Conservation (phyloP, 1,140 invertebrate genomes). For the Diachasma alloeum region DNA sequence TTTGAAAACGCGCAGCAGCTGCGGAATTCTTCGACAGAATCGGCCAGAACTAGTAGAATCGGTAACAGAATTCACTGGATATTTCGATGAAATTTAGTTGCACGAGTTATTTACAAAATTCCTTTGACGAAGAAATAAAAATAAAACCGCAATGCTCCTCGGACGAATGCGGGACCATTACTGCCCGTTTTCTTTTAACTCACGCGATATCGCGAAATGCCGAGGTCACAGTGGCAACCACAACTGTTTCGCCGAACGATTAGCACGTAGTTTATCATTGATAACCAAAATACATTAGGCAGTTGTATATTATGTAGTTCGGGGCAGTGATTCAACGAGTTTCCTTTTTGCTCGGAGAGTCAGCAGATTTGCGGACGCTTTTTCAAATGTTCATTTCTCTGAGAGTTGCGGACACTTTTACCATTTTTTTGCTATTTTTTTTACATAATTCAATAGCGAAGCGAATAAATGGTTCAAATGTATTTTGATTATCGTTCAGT, state of each 20-base stretch:
- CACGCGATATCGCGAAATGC: conserved; percentile 7
- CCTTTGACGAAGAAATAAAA: neutral
- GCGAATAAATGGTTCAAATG: too few relatives aligned
- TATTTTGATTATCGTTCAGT: too few relatives aligned
- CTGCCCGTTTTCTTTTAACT: neutral
- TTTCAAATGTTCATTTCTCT: too few relatives aligned
- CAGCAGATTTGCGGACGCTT: too few relatives aligned
- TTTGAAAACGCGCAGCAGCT: too few relatives aligned
- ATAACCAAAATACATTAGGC: conserved; percentile 24
- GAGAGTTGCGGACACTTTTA: too few relatives aligned
- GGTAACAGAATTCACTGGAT: too few relatives aligned
- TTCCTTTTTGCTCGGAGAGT: neutral
- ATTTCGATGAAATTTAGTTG: neutral
- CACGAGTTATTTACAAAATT: neutral
- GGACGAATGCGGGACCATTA: neutral
- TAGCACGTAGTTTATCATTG: conserved; percentile 19
- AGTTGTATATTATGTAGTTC: neutral
- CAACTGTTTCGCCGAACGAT: conserved; percentile 16
- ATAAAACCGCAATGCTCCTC: neutral
- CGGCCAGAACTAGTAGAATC: too few relatives aligned
- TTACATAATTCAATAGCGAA: too few relatives aligned
- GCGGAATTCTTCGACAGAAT: too few relatives aligned
- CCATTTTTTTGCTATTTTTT: too few relatives aligned
- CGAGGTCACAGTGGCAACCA: neutral
- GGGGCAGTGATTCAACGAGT: neutral